Evolutionary conservation across 2,797 vertebrate genomes (phyloP).

Genomic region (Strix occidentalis): DNA sequence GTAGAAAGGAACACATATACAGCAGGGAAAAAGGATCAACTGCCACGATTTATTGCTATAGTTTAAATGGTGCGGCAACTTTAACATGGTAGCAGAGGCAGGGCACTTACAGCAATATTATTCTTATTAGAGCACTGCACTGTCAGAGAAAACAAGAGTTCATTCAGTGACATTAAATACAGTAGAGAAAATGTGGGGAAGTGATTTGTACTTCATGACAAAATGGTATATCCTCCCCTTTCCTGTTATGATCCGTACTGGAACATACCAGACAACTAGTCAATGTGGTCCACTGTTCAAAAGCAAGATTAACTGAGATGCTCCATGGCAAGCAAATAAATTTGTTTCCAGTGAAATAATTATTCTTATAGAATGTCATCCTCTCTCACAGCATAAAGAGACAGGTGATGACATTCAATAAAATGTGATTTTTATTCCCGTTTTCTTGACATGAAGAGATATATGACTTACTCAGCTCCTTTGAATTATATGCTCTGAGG

Average conservation of each 20-base stretch:
- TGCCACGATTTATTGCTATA: constrained; percentile 42
- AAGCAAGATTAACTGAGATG: constrained; percentile 56
- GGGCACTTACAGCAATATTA: constrained; percentile 29
- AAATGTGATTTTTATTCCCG: constrained; percentile 68
- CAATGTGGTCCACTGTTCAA: constrained; percentile 39
- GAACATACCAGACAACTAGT: constrained; percentile 46
- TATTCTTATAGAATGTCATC: constrained; percentile 68
- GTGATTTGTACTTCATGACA: constrained; percentile 47
- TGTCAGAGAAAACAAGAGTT: constrained; percentile 46
- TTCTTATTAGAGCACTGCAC: constrained; percentile 44
- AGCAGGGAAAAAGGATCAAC: constrained; percentile 9
- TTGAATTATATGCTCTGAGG: constrained; percentile 59
- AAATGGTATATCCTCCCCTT: constrained; percentile 48
- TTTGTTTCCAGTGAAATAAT: constrained; percentile 71
- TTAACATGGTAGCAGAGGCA: constrained; percentile 8
- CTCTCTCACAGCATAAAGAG: constrained; percentile 44
- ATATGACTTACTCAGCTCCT: constrained; percentile 49
- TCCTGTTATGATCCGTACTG: constrained; percentile 31
- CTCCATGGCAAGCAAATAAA: constrained; percentile 66
- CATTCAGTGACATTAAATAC: constrained; percentile 40
- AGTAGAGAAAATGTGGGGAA: not conserved
- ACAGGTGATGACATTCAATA: constrained; percentile 71
- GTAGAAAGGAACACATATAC: constrained; percentile 1
- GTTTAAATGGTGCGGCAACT: constrained; percentile 26
- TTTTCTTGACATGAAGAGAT: constrained; percentile 57